Conservation (phyloP, 2,797 vertebrate genomes). For the Scolopax rusticola region DNA sequence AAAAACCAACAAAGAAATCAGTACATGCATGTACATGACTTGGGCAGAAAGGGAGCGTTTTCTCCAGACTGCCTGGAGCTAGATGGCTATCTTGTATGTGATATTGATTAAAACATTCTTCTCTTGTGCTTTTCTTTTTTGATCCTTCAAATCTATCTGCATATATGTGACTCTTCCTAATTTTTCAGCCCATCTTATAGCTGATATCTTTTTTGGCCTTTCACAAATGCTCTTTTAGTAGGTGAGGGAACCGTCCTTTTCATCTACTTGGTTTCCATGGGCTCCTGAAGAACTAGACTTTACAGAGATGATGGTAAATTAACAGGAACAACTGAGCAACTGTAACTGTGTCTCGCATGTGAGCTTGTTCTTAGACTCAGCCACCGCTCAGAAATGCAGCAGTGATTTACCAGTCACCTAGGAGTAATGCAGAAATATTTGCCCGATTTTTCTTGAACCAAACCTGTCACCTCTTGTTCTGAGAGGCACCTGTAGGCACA, state of each 20-base stretch:
- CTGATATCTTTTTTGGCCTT: not conserved
- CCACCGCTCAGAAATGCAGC: not conserved
- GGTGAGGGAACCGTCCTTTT: not conserved
- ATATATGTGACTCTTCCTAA: not conserved
- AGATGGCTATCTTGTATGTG: not conserved
- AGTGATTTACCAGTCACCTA: not conserved
- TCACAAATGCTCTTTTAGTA: not conserved
- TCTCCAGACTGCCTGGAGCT: not conserved
- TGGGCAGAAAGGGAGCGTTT: not conserved
- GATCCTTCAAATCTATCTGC: not conserved
- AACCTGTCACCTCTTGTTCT: not conserved
- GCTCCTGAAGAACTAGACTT: not conserved
- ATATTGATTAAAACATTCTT: not conserved
- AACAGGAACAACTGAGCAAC: not conserved
- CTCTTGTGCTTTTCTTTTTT: not conserved
- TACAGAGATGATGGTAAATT: not conserved
- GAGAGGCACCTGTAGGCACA: not conserved
- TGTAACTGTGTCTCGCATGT: fast-evolving
- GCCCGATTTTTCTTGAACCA: not conserved
- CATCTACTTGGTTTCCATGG: not conserved
- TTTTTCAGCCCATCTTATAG: not conserved
- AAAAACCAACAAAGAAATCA: not conserved
- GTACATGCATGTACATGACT: not conserved
- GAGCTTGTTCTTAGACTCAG: not conserved
- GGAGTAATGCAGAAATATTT: not conserved